Evolutionary conservation across 2,888 invertebrate genomes (phyloP).

Genomic region (Alcis repandata): DNA sequence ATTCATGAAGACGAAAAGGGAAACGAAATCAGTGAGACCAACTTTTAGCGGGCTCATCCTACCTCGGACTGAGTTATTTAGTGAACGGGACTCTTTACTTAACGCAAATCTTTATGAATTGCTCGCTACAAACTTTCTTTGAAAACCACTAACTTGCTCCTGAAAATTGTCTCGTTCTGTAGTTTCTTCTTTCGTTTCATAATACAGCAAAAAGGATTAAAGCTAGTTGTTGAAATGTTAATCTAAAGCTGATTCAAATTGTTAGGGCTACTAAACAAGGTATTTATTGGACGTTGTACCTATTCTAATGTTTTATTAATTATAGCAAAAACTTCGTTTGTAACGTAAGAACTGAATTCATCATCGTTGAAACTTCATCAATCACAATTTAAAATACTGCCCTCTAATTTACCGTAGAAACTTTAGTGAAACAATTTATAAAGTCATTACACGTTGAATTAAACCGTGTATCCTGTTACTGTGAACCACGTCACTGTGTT

Average conservation of each 20-base stretch:
- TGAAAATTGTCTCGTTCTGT: not conserved
- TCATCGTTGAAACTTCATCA: conserved; percentile 15
- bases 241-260: not conserved
- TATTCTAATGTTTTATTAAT: conserved; percentile 13
- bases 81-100: conserved; percentile 37
- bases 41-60: conserved; percentile 48
- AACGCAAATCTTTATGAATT: conserved; percentile 44
- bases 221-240: not conserved
- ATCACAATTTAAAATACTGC: conserved; percentile 23
- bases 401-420: not conserved
- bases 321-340: not conserved
- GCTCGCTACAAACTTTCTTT: conserved; percentile 17
- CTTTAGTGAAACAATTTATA: conserved; percentile 1
- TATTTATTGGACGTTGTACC: not conserved
- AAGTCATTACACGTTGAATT: conserved; percentile 14
- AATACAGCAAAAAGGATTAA: not conserved
- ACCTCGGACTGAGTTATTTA: conserved; percentile 42
- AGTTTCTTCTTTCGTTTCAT: not conserved
- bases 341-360: conserved; percentile 8
- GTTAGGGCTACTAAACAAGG: not conserved
- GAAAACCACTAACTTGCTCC: conserved; percentile 9
- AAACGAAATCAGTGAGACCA: conserved; percentile 55
- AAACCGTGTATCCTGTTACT: conserved; percentile 2
- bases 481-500: conserved; percentile 14
- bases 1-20: conserved; percentile 57